A percentile compares a stretch with the other conserved stretches of the same genome.
These are phyloP conservation scores for Tragelaphus strepsiceros DNA, from an alignment of 2,113 vertebrate species.

Conservation along the genomic window DNA sequence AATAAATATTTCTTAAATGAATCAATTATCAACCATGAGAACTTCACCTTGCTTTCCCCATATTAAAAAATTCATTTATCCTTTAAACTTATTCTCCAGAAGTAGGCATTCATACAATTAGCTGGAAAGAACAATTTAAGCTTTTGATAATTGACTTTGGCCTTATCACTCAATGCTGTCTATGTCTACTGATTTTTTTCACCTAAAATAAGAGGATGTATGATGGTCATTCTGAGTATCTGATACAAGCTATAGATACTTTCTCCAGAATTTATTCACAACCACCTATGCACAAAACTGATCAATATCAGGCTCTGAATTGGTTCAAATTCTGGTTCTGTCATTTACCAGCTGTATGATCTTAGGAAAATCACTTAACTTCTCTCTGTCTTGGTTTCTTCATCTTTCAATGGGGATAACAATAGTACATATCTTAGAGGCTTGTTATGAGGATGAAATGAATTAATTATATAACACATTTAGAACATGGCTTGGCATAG, in stretches of 20 bases:
- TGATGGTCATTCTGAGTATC: neutral
- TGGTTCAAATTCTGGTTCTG: neutral
- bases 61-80: neutral
- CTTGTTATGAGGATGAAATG: neutral
- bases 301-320: neutral
- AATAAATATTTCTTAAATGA: neutral
- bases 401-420: neutral
- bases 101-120: neutral
- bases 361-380: neutral
- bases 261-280: neutral
- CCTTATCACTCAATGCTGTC: neutral
- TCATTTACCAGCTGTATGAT: neutral
- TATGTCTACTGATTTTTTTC: neutral
- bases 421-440: neutral
- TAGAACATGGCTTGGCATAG: neutral
- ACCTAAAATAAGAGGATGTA: neutral
- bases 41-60: neutral
- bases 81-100: neutral
- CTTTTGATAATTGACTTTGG: neutral
- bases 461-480: neutral
- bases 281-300: neutral
- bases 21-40: neutral
- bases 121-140: neutral
- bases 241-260: neutral
- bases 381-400: neutral